Percentiles rank a stretch among this genome's conserved stretches.
Conservation (phyloP, 2,113 vertebrate species). For the Halcyon malimbica region DNA sequence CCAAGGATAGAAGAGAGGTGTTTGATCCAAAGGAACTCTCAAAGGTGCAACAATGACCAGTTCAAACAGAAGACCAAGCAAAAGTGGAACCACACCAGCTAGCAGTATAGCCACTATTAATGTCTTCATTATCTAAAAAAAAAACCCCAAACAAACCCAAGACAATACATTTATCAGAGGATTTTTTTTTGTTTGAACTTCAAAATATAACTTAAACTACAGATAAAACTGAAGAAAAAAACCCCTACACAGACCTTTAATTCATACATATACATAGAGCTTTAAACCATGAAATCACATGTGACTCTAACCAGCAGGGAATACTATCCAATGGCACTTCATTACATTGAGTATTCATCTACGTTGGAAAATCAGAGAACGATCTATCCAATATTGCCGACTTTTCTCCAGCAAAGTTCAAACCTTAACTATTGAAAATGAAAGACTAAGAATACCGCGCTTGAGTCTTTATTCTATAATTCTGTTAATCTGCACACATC, state of each 20-base stretch:
- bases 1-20: constrained; percentile 98
- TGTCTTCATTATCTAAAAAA: constrained; percentile 93
- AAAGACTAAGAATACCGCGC: not conserved
- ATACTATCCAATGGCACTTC: not conserved
- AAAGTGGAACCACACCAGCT: constrained; percentile 92
- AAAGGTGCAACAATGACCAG: constrained; percentile 96
- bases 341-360: not conserved
- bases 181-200: not conserved
- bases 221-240: not conserved
- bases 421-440: not conserved
- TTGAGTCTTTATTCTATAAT: not conserved
- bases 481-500: not conserved
- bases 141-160: not conserved
- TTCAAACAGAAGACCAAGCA: constrained; percentile 94
- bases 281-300: not conserved
- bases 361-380: not conserved
- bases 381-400: not conserved
- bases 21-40: constrained; percentile 96
- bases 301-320: not conserved
- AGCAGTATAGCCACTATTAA: constrained; percentile 92
- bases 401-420: not conserved
- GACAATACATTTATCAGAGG: not conserved
- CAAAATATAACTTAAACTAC: not conserved
- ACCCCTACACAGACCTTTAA: not conserved
- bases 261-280: not conserved